Percentiles rank a stretch among this genome's conserved stretches.
phyloP scores from a whole-genome alignment of 1,140 invertebrate species.

The Pseudoatta argentina region DNA sequence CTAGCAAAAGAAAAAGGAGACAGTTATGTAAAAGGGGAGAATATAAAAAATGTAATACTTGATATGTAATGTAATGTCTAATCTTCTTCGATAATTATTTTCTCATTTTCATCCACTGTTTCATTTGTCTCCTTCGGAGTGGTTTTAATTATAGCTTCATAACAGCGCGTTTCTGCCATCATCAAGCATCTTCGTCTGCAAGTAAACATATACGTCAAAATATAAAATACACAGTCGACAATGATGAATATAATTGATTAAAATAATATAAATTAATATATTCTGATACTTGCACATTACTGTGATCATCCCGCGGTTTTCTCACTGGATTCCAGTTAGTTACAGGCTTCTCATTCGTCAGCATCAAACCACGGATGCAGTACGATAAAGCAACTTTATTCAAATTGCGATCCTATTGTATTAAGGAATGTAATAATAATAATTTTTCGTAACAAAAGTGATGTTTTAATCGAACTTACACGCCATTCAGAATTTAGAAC shows the following conservation, averaged over 20 bases:
- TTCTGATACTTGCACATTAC: slow-evolving; percentile 76
- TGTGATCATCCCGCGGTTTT: slow-evolving; percentile 85
- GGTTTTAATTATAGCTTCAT: slow-evolving; percentile 75
- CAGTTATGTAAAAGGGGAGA: neutral
- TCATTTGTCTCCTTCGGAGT: slow-evolving; percentile 56
- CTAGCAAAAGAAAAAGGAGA: neutral
- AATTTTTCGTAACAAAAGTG: neutral
- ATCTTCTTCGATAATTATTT: slow-evolving; percentile 70
- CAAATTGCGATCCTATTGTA: slow-evolving; percentile 80
- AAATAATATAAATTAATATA: slow-evolving; percentile 55
- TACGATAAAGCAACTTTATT: slow-evolving; percentile 82
- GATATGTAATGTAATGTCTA: neutral
- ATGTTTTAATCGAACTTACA: slow-evolving; percentile 79
- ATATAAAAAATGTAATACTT: neutral
- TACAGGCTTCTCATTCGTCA: slow-evolving; percentile 89
- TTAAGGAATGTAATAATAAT: slow-evolving; percentile 17
- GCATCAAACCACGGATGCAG: slow-evolving; percentile 90
- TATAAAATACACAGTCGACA: slow-evolving; percentile 13
- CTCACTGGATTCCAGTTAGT: slow-evolving; percentile 91
- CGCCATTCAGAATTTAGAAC: slow-evolving; percentile 89
- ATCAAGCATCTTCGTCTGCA: slow-evolving; percentile 78
- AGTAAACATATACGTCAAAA: slow-evolving; percentile 35
- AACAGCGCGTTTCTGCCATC: slow-evolving; percentile 79
- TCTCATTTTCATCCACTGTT: slow-evolving; percentile 28
- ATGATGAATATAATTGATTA: slow-evolving; percentile 1